Percentiles rank a stretch among this genome's conserved stretches.
phyloP scores from a whole-genome alignment of 64 coral and sea anemone genomes.

The Stichodactyla mertensii region DNA sequence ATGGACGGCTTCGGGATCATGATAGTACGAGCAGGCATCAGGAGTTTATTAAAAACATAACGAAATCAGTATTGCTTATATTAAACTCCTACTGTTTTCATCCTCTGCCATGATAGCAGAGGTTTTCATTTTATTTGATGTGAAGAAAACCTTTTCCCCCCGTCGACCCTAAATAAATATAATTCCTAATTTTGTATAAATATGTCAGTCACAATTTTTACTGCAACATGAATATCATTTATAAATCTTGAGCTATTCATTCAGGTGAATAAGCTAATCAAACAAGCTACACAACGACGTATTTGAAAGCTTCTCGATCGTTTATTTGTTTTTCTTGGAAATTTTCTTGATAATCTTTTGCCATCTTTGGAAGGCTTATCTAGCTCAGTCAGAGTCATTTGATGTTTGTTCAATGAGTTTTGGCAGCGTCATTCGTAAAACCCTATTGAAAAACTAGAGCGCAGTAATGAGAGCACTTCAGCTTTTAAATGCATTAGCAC shows the following conservation, averaged over 20 bases:
- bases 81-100: not conserved
- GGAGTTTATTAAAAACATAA: no score
- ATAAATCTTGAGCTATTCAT: not conserved
- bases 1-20: no score
- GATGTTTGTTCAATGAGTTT: not conserved
- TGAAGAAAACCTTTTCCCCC: not conserved
- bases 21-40: no score
- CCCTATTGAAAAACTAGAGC: no score
- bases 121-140: no score
- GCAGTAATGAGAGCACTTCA: no score
- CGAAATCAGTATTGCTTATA: not conserved
- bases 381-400: no score
- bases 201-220: not conserved
- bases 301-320: not conserved
- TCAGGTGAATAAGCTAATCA: not conserved
- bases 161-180: not conserved
- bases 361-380: not conserved
- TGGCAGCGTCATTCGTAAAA: no score
- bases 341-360: no score
- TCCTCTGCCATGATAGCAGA: not conserved
- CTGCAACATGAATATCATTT: not conserved
- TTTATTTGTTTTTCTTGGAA: not conserved
- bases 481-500: no score
- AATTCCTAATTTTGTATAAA: not conserved
- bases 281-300: not conserved